Percentiles rank a stretch among this genome's conserved stretches.
Conservation (phyloP, 2,888 invertebrate genomes). For the Anodontia alba region DNA sequence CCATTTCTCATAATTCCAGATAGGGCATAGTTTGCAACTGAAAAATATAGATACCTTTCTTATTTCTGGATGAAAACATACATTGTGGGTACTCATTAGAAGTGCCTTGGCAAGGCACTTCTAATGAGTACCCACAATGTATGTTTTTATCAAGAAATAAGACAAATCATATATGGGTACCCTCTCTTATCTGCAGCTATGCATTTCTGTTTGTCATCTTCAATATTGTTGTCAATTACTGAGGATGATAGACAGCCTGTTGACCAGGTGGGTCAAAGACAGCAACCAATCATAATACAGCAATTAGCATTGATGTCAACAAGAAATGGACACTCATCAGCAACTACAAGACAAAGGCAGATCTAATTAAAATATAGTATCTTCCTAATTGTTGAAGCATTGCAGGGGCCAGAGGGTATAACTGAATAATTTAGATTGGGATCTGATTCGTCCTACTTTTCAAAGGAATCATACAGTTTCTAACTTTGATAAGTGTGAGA, state of each 20-base stretch:
- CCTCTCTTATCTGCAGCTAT: too few species aligned
- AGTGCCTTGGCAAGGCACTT: too few species aligned
- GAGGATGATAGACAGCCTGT: conserved; percentile 41
- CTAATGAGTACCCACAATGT: too few species aligned
- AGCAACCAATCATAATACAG: conserved; percentile 52
- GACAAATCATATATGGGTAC: too few species aligned
- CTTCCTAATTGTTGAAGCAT: neutral
- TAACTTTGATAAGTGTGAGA: neutral
- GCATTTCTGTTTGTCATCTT: conserved; percentile 46
- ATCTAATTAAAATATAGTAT: conserved; percentile 17
- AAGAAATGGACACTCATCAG: neutral
- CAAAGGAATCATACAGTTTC: neutral
- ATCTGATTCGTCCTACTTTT: neutral
- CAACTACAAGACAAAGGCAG: neutral
- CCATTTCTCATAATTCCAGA: too few species aligned
- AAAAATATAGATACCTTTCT: too few species aligned
- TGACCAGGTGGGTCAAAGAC: conserved; percentile 42
- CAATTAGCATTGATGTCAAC: conserved; percentile 13
- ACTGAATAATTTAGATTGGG: conserved; percentile 12
- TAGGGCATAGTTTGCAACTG: too few species aligned
- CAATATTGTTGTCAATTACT: conserved; percentile 41
- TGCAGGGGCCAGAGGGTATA: neutral
- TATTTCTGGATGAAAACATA: too few species aligned
- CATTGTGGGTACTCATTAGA: too few species aligned
- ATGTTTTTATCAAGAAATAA: too few species aligned